Base-by-base conservation (phyloP, 30 jellyfish, hydroid and myxozoan species). In the Aurelia sp. region DNA sequence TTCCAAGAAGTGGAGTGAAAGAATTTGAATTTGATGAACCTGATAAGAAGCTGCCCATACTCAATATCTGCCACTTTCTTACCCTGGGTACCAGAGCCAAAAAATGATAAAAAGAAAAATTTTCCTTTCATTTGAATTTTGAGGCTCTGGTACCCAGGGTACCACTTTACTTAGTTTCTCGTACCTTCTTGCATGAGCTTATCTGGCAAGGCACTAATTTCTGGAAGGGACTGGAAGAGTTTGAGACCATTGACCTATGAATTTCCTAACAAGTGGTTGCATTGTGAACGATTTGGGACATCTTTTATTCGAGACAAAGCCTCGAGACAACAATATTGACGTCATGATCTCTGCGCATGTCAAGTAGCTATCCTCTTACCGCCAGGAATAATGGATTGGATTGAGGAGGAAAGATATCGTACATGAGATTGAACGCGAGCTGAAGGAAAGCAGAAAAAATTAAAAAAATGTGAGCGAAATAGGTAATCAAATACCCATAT, bases 301-400 rank as follows among this genome's bases (percentile, higher is more conserved):
- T 64, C 44, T 16, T 38, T 20, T 20, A 2, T 16, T 64, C 44
- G 75, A 47, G 75, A 64, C 75, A 64, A 47, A 16, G 44, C 75
- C 19, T 6, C 44, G 8, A 47, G 41, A 69, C 55, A 44, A 44
- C 55, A 48, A 27, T 11, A 30, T 68, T 60, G 38, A 76, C 87
- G 87, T 76, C 87, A 76, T 44, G 60, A 11, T 15, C 62, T 44
- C 77, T 41, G 76, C 77, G 87, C 87, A 59, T 59, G 77, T 12
- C 52, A 35, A 30, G 13, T 30, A 59, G 19, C 8, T 21, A 64
- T 38, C 15, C 19, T 38, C 7, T 5, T 44, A 0, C 55, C 3
- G 55, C 55, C 55, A 44, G 51, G 51, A 44, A 44, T 44, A 44
- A 20, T 20, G 33, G 18, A 19, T 13, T 15, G 30, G 33, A 59